These are phyloP conservation scores for Apotomis turbidana DNA, from an alignment of 2,888 invertebrate species.

Conservation along the genomic window DNA sequence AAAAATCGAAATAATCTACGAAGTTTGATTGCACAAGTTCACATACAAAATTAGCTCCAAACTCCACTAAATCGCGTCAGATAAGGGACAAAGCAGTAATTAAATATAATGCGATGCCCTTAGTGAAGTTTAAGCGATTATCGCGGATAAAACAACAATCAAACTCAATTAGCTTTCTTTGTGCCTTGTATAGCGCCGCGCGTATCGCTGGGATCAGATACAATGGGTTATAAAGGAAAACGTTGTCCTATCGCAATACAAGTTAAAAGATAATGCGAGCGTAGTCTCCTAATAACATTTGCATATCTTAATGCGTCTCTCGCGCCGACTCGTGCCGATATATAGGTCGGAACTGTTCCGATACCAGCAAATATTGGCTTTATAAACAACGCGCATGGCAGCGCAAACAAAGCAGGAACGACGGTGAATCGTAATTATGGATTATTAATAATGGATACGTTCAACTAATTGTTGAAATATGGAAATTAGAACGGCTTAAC, in stretches of 20 bases:
- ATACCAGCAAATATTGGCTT: conserved; percentile 63
- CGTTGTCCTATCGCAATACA: conserved; percentile 57
- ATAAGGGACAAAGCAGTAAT: conserved; percentile 18
- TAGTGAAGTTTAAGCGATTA: conserved; percentile 30
- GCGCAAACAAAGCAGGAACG: conserved; percentile 61
- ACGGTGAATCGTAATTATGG: conserved; percentile 63
- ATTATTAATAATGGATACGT: conserved; percentile 71
- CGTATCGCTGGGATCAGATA: conserved; percentile 61
- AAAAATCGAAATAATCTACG: conserved; percentile 32
- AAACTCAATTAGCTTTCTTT: conserved; percentile 41
- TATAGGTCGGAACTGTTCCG: conserved; percentile 47
- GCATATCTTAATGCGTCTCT: conserved; percentile 73
- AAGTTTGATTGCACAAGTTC: conserved; percentile 37
- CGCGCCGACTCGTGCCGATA: conserved; percentile 43
- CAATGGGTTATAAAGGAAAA: conserved; percentile 55
- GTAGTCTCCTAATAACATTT: conserved; percentile 71
- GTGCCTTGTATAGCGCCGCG: conserved; percentile 36
- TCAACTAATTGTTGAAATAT: conserved; percentile 57
- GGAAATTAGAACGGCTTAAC: conserved; percentile 56
- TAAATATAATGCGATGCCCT: conserved; percentile 29
- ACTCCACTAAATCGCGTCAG: conserved; percentile 10
- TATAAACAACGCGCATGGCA: conserved; percentile 60
- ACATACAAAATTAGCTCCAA: conserved; percentile 13
- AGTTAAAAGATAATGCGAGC: conserved; percentile 67
- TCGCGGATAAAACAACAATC: conserved; percentile 38